Conservation (phyloP, 2,888 invertebrate genomes). For the Agonopterix subpropinquella region DNA sequence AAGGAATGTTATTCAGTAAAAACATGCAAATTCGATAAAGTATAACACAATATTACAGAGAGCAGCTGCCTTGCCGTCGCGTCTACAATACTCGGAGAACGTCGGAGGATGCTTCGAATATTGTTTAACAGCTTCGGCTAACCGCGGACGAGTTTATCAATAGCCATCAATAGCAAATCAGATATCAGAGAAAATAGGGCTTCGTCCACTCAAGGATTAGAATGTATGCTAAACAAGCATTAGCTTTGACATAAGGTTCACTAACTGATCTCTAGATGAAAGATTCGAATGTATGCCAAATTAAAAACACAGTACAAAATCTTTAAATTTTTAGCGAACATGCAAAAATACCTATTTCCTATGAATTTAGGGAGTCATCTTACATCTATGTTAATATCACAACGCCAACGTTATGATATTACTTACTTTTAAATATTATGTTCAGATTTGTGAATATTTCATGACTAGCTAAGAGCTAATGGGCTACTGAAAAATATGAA, state of each 20-base stretch:
- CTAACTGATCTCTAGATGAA: no score
- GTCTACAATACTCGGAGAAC: slow-evolving; percentile 35
- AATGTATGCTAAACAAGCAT: no score
- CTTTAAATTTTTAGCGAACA: no score
- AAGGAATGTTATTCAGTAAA: slow-evolving; percentile 76
- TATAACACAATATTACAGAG: slow-evolving; percentile 72
- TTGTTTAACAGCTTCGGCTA: slow-evolving; percentile 32
- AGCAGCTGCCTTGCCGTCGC: slow-evolving; percentile 40
- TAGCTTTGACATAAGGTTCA: no score
- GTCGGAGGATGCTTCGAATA: slow-evolving; percentile 43
- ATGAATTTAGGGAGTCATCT: no score
- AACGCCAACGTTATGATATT: no score
- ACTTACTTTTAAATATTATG: neutral
- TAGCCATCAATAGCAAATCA: neutral
- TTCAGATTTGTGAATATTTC: slow-evolving; percentile 37
- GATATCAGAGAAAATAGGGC: neutral
- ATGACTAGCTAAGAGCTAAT: slow-evolving; percentile 35
- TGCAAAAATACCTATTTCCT: no score
- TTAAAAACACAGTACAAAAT: no score
- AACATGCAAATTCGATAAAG: slow-evolving; percentile 76
- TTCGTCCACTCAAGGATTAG: no score
- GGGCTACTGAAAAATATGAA: slow-evolving; percentile 40
- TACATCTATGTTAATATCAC: no score
- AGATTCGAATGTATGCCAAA: no score
- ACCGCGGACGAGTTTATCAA: neutral